These are phyloP conservation scores for Cyprinella venusta DNA, from an alignment of 2,797 vertebrate genomes.

Conservation along the genomic window DNA sequence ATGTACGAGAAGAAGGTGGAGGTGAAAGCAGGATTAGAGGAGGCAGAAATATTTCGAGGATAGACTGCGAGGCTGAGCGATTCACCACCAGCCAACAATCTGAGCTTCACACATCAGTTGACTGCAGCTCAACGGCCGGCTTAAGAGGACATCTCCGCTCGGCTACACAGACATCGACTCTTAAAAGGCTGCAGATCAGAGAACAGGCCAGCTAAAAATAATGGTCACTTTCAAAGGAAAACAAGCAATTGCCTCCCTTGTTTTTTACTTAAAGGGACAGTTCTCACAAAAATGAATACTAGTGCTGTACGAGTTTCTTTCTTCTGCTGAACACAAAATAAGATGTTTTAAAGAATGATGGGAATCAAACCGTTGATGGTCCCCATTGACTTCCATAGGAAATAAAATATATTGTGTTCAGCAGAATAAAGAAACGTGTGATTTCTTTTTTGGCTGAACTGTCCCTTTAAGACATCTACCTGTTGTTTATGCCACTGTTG, in stretches of 20 bases:
- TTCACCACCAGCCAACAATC: conserved; percentile 24
- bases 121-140: conserved; percentile 13
- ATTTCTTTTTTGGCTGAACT: too few species aligned
- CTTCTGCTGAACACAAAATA: background rate
- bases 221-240: conserved; percentile 13
- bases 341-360: background rate
- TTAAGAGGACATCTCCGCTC: conserved; percentile 15
- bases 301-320: background rate
- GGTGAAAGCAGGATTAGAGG: conserved; percentile 39
- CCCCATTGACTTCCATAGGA: too few species aligned
- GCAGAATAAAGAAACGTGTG: too few species aligned
- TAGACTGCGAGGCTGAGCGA: conserved; percentile 22
- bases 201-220: background rate
- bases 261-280: background rate
- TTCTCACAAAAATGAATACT: background rate
- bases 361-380: too few species aligned
- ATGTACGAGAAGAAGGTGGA: conserved; percentile 19
- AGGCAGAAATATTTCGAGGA: background rate
- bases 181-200: conserved; percentile 21
- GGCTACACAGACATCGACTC: conserved; percentile 17
- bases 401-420: too few species aligned
- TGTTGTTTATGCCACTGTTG: too few species aligned
- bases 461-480: too few species aligned
- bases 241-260: background rate
- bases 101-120: conserved; percentile 11